Percentiles rank a stretch among this genome's conserved stretches.
These are phyloP conservation scores for Rhagophthalmus giganteus DNA, from an alignment of 2,888 invertebrate genomes.

Conservation along the genomic window DNA sequence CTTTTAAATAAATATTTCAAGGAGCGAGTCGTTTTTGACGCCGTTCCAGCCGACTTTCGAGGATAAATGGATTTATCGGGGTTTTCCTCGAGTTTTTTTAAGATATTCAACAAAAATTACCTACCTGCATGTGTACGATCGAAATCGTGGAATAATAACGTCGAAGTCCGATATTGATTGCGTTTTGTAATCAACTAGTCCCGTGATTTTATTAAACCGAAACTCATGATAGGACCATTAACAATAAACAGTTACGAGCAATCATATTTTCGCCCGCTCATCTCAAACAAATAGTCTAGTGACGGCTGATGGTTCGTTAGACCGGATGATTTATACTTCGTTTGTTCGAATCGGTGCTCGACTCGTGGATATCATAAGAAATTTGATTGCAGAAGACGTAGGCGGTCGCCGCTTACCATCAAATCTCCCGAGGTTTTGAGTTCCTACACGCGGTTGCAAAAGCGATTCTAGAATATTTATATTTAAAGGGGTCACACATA, in stretches of 20 bases:
- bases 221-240: conserved; percentile 22
- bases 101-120: no score
- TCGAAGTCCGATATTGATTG: no score
- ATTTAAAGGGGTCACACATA: conserved; percentile 1
- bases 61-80: no score
- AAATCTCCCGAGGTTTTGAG: conserved; percentile 11
- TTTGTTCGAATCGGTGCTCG: conserved; percentile 34
- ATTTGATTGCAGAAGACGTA: conserved; percentile 30
- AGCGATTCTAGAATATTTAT: conserved; percentile 7
- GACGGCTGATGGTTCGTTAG: conserved; percentile 36
- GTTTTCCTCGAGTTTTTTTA: no score
- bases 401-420: conserved; percentile 22
- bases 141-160: no score
- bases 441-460: conserved; percentile 8
- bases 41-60: no score
- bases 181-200: conserved; percentile 10
- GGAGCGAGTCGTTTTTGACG: no score
- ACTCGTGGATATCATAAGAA: conserved; percentile 29
- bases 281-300: conserved; percentile 27
- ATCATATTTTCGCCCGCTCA: conserved; percentile 29
- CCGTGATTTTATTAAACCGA: conserved; percentile 14
- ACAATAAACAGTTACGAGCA: conserved; percentile 27
- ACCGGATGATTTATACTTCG: conserved; percentile 37
- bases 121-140: no score
- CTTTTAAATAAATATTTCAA: neutral